These are phyloP conservation scores for Paramisgurnus dabryanus DNA, from an alignment of 2,113 vertebrate species.

Conservation along the genomic window DNA sequence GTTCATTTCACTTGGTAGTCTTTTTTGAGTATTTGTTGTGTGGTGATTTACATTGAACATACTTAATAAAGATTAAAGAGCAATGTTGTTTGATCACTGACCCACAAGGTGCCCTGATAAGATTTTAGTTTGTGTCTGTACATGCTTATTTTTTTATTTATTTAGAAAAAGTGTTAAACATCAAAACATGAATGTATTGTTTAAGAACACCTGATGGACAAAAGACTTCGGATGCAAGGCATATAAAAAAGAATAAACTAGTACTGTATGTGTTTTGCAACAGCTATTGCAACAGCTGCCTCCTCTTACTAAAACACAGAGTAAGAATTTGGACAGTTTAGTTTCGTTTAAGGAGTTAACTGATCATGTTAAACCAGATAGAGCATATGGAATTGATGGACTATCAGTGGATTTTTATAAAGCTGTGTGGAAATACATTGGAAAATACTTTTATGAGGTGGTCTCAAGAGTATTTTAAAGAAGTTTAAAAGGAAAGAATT, in stretches of 20 bases:
- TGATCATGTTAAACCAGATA: not conserved
- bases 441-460: not conserved
- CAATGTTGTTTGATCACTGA: too few species aligned
- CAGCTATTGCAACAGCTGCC: not conserved
- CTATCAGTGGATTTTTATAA: not conserved
- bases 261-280: not conserved
- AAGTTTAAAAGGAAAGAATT: not conserved
- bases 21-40: too few species aligned
- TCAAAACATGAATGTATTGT: not conserved
- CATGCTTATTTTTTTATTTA: not conserved
- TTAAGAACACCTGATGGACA: not conserved
- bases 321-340: not conserved
- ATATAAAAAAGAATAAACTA: not conserved
- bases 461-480: not conserved
- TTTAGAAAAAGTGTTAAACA: not conserved
- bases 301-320: not conserved
- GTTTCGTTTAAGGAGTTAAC: not conserved
- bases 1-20: too few species aligned
- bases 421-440: too few species aligned
- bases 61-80: too few species aligned
- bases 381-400: not conserved
- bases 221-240: not conserved
- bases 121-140: not conserved
- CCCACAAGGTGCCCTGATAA: too few species aligned
- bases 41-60: too few species aligned